These are phyloP conservation scores for Syrrhaptes paradoxus DNA, from an alignment of 2,113 vertebrate species.

Conservation along the genomic window DNA sequence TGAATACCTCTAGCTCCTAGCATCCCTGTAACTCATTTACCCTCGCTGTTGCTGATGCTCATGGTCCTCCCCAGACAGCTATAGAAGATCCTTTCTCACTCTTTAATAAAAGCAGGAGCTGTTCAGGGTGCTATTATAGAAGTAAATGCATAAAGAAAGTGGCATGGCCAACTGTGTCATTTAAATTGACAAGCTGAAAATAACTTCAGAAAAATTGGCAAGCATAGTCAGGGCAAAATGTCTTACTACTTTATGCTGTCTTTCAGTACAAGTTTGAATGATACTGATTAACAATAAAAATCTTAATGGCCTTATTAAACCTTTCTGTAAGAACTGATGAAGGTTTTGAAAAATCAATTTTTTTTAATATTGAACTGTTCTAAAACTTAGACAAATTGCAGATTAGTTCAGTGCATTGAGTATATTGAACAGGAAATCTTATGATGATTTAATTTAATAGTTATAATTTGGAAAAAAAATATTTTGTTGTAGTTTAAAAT, in stretches of 20 bases:
- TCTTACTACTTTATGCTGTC: neutral
- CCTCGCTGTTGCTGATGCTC: accelerated
- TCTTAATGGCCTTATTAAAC: neutral
- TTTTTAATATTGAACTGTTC: neutral
- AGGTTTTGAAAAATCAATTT: neutral
- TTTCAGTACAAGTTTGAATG: neutral
- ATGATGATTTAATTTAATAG: neutral
- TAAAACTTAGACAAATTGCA: neutral
- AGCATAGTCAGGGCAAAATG: neutral
- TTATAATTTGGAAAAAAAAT: neutral
- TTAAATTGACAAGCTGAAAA: neutral
- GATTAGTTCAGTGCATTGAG: neutral
- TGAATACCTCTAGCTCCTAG: neutral
- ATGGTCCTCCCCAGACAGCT: neutral
- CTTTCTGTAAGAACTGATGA: neutral
- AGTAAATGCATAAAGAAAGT: neutral
- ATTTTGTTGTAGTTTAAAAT: neutral
- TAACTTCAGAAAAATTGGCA: neutral
- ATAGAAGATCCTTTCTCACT: neutral
- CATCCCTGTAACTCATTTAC: neutral
- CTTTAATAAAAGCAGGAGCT: neutral
- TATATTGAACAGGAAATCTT: neutral
- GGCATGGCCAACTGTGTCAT: neutral
- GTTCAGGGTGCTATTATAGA: neutral
- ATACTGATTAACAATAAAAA: neutral